Conservation (phyloP, 2,113 vertebrate genomes). For the Rhynchomys soricoides region DNA sequence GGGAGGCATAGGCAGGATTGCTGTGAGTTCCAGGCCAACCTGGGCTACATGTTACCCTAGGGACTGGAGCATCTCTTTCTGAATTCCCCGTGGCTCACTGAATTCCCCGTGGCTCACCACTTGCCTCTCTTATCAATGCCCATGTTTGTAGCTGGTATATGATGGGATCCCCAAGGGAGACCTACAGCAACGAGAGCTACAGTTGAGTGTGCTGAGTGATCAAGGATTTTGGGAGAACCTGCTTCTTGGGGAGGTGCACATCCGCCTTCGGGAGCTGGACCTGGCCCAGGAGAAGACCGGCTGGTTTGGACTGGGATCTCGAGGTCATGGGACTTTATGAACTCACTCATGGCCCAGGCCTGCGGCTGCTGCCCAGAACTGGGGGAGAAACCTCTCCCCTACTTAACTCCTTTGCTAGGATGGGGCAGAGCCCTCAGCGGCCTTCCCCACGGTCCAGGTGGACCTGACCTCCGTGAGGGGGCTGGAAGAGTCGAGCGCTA, state of each 20-base stretch:
- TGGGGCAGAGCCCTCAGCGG: background rate
- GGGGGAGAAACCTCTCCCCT: background rate
- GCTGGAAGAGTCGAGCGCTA: background rate
- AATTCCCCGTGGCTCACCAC: background rate
- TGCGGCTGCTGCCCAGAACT: background rate
- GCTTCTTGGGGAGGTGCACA: slow-evolving; percentile 93
- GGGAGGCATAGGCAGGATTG: background rate
- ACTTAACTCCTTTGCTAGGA: background rate
- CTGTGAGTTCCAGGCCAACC: background rate
- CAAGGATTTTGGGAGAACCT: slow-evolving; percentile 98
- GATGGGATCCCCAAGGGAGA: slow-evolving; percentile 94
- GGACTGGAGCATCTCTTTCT: background rate
- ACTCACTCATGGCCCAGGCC: background rate
- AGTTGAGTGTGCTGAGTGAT: slow-evolving; percentile 94
- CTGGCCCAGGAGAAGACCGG: slow-evolving; percentile 93
- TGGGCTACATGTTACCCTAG: background rate
- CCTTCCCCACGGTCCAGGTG: background rate
- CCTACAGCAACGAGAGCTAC: slow-evolving; percentile 94
- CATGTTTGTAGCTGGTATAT: slow-evolving; percentile 91
- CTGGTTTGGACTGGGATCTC: slow-evolving; percentile 93
- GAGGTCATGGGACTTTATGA: slow-evolving; percentile 85
- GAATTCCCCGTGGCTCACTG: no score
- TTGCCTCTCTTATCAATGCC: background rate
- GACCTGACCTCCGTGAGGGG: background rate
- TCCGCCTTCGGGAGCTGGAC: slow-evolving; percentile 91